Base-by-base conservation (phyloP, 2,797 vertebrate genomes). In the Danio kyathit region DNA sequence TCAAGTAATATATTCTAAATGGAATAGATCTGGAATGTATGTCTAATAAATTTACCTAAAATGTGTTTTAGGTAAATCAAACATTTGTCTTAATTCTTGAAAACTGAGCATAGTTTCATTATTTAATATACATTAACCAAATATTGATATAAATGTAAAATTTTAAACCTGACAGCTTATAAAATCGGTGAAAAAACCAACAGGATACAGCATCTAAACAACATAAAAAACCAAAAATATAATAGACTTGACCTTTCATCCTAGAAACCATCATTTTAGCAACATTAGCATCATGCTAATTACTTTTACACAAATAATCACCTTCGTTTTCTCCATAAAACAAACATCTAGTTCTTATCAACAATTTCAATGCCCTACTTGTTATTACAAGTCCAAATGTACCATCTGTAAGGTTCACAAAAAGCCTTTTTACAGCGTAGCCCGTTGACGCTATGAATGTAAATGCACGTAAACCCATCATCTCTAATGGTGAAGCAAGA, bases 381-480 rank as follows among this genome's bases (percentile, higher is more conserved):
- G 16, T 70, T n/a, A 43, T 14, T n/a, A n/a, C 7, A 63, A n/a
- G 38, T 38, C 11, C 1, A 59, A 59, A 59, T 5, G 29, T 5
- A 60, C 29, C 44, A 74, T 49, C 14, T 61, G 6, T 60, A 48
- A 10, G 14, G 59, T 61, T 49, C 38, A 61, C 61, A 29, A 61
- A 38, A 17, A 61, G 7, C 21, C 57, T 17, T 61, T 63, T 1
- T 10, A 61, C 44, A 1, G 6, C 14, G 21, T n/a, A 74, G 43
- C 17, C 63, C 29, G 63, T 51, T 74, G 57, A 63, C 49, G 44
- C 19, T 13, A 4, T 59, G 41, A 59, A 59, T 74, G 57, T 40
- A 74, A 74, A 61, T 60, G 17, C 7, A 76, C 41, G 74, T 65
- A 65, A 65, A 65, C 54, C 41, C 57, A 40, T 63, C 40, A 63